These are phyloP conservation scores for Hydrocynus forskahlii DNA, from an alignment of 2,797 vertebrate species.

Conservation along the genomic window DNA sequence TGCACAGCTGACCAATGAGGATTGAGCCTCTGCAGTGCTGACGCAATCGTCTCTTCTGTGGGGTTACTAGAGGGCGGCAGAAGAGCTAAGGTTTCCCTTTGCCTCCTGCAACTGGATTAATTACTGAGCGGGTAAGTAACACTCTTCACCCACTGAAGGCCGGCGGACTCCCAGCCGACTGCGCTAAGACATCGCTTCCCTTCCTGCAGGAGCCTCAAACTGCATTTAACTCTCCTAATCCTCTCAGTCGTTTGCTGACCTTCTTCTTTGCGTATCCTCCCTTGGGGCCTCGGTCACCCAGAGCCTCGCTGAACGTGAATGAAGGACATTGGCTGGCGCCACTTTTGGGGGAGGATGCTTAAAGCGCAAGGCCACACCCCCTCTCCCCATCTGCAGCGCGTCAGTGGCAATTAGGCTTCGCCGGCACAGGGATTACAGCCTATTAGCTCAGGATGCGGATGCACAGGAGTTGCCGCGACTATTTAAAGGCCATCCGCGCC, in stretches of 20 bases:
- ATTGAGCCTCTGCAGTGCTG: slow-evolving; percentile 22
- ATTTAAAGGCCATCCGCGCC: slow-evolving; percentile 60
- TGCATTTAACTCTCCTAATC: slow-evolving; percentile 1
- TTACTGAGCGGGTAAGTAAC: neutral
- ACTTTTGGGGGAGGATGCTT: slow-evolving; percentile 58
- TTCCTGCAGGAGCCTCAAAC: neutral
- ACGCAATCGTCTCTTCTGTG: slow-evolving; percentile 7
- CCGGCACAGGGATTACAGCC: slow-evolving; percentile 69
- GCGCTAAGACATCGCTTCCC: neutral
- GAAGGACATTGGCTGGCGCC: neutral
- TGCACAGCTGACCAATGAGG: slow-evolving; percentile 23
- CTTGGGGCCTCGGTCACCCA: neutral
- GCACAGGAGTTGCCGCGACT: slow-evolving; percentile 60
- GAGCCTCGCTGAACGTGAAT: neutral
- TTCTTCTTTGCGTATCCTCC: neutral
- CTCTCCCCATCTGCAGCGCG: slow-evolving; percentile 69
- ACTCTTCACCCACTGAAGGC: neutral
- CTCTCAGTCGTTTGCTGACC: neutral
- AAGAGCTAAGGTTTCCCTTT: neutral
- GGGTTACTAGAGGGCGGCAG: slow-evolving; percentile 27
- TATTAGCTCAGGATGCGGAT: slow-evolving; percentile 71
- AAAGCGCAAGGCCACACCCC: slow-evolving; percentile 62
- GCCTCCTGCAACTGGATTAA: neutral
- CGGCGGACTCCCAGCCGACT: neutral
- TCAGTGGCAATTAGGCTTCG: slow-evolving; percentile 73